Conservation (phyloP, 2,113 vertebrate species). For the Carassius carassius region DNA sequence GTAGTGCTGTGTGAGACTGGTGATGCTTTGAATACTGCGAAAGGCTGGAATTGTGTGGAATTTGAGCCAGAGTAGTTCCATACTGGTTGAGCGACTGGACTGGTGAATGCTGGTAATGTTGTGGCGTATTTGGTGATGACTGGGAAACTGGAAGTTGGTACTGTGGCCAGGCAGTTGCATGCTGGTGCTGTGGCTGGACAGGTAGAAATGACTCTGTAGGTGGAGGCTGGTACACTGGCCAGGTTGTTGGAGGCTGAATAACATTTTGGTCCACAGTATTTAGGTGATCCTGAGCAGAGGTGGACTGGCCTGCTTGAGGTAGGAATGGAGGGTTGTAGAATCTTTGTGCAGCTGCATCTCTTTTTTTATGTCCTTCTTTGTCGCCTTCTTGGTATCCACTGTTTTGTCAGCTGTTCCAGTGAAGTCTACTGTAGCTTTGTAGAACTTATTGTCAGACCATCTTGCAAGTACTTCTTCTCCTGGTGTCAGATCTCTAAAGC, state of each 20-base stretch:
- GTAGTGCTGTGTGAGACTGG: slow-evolving; percentile 16
- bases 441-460: slow-evolving; percentile 46
- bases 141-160: slow-evolving; percentile 31
- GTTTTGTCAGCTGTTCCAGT: slow-evolving; percentile 7
- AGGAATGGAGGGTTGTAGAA: slow-evolving; percentile 37
- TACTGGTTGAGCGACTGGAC: slow-evolving; percentile 16
- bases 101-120: slow-evolving; percentile 23
- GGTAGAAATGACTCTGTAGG: slow-evolving; percentile 28
- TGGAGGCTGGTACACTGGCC: slow-evolving; percentile 35
- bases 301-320: slow-evolving; percentile 39
- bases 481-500: slow-evolving; percentile 47
- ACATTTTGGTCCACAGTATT: slow-evolving; percentile 33
- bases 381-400: slow-evolving; percentile 11
- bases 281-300: slow-evolving; percentile 33
- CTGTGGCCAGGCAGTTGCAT: slow-evolving; percentile 27
- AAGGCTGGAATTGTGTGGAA: slow-evolving; percentile 24
- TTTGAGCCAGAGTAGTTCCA: slow-evolving; percentile 14
- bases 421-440: slow-evolving; percentile 39
- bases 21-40: slow-evolving; percentile 27
- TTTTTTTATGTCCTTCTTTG: slow-evolving; percentile 13
- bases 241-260: slow-evolving; percentile 27
- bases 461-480: slow-evolving; percentile 32
- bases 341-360: slow-evolving; percentile 43
- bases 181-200: slow-evolving; percentile 26
- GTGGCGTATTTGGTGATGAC: slow-evolving; percentile 10